These are phyloP conservation scores for Mesocentrotus franciscanus DNA, from an alignment of 53 echinoderm and acorn worm species.

Conservation along the genomic window DNA sequence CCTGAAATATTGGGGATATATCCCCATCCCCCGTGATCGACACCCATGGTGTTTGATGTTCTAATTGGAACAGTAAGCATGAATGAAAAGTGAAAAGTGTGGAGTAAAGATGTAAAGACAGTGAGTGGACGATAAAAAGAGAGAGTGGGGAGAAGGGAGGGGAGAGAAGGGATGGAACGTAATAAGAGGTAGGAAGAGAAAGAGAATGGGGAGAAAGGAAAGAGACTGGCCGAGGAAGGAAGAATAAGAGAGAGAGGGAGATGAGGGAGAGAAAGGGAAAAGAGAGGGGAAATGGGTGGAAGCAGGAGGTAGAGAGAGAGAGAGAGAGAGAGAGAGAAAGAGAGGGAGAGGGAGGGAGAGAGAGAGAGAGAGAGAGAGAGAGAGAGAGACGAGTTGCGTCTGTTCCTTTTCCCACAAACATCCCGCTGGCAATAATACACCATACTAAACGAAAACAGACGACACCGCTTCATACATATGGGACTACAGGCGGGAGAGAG, in stretches of 20 bases:
- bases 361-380: background rate
- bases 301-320: no score
- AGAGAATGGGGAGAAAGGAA: background rate
- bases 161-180: background rate
- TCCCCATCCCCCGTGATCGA: no score
- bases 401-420: background rate
- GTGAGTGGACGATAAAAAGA: background rate
- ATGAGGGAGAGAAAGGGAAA: background rate
- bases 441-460: slow-evolving; percentile 4
- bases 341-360: no score
- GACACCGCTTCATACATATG: background rate
- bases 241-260: no score
- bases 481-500: background rate
- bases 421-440: slow-evolving; percentile 3
- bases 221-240: no score
- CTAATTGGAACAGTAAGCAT: no score
- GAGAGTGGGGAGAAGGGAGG: no score
- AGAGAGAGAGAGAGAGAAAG: no score
- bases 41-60: no score
- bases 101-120: background rate
- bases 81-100: no score
- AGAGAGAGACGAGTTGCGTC: background rate
- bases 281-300: no score
- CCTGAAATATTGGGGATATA: no score
- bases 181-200: background rate